These are phyloP conservation scores for Autographa gamma DNA, from an alignment of 2,888 invertebrate genomes.

Conservation along the genomic window DNA sequence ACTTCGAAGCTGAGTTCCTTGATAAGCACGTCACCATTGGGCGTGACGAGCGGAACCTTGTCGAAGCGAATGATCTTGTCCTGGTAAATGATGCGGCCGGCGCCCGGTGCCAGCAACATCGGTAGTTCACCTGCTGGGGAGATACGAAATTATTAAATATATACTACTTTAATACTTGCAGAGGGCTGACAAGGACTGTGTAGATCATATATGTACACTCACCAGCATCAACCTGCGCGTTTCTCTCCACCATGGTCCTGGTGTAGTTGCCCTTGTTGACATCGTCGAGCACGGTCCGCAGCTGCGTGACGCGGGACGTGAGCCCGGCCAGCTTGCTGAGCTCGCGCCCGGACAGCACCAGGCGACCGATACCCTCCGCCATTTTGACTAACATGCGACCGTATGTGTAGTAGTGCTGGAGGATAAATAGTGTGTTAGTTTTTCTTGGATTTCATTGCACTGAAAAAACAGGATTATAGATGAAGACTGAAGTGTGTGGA, in stretches of 20 bases:
- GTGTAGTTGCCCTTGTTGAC: conserved; percentile 93
- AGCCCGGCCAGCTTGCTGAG: conserved; percentile 98
- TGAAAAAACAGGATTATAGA: too few species aligned
- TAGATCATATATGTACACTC: too few species aligned
- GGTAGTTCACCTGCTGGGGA: conserved; percentile 66
- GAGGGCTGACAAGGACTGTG: too few species aligned
- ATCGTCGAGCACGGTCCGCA: conserved; percentile 95
- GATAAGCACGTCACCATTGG: conserved; percentile 98
- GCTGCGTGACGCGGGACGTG: conserved; percentile 97
- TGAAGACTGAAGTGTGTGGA: too few species aligned
- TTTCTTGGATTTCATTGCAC: too few species aligned
- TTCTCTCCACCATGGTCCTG: conserved; percentile 86
- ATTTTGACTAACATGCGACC: conserved; percentile 98
- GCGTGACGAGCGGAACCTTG: conserved; percentile 97
- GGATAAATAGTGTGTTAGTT: conserved; percentile 8
- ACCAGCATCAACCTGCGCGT: conserved; percentile 67
- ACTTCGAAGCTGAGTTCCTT: conserved; percentile 97
- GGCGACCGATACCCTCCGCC: conserved; percentile 98
- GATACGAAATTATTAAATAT: neutral
- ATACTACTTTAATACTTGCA: too few species aligned
- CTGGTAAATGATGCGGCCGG: conserved; percentile 93
- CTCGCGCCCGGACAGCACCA: conserved; percentile 98
- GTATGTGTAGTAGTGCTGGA: conserved; percentile 97
- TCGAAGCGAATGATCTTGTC: conserved; percentile 98
- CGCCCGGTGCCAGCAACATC: conserved; percentile 90